These are phyloP conservation scores for Sebastes kiyomatsui DNA, from an alignment of 2,797 vertebrate genomes.

Conservation along the genomic window DNA sequence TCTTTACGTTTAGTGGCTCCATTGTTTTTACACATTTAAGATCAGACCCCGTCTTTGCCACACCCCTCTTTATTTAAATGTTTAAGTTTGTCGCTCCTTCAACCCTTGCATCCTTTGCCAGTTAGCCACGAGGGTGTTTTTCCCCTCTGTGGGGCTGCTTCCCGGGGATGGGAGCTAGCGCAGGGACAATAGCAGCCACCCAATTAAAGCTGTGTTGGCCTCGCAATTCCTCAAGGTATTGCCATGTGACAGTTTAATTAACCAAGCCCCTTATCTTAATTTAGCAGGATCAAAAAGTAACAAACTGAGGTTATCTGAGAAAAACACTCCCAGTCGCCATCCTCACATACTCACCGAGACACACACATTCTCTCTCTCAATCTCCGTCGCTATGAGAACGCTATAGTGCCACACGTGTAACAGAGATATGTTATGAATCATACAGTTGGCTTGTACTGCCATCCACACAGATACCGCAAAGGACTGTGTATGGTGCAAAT, in stretches of 20 bases:
- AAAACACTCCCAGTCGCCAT: slow-evolving; percentile 73
- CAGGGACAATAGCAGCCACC: slow-evolving; percentile 79
- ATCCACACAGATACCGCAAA: neutral
- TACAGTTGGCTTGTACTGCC: neutral
- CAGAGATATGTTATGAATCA: slow-evolving; percentile 31
- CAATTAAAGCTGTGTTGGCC: slow-evolving; percentile 83
- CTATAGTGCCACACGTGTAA: slow-evolving; percentile 8
- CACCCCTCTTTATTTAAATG: slow-evolving; percentile 23
- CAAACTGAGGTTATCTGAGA: slow-evolving; percentile 80
- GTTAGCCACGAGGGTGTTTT: slow-evolving; percentile 37
- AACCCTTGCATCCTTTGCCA: slow-evolving; percentile 25
- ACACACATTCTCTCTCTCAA: slow-evolving; percentile 26
- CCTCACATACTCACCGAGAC: slow-evolving; percentile 40
- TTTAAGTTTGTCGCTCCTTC: slow-evolving; percentile 21
- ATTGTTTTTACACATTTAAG: neutral
- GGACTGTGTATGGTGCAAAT: slow-evolving; percentile 9
- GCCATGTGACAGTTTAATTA: slow-evolving; percentile 88
- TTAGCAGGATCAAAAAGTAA: slow-evolving; percentile 84
- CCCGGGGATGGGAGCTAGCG: slow-evolving; percentile 51
- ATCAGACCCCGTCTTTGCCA: neutral
- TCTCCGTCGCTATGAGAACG: slow-evolving; percentile 14
- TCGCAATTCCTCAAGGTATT: slow-evolving; percentile 83
- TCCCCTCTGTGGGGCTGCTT: slow-evolving; percentile 42
- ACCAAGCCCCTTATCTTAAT: slow-evolving; percentile 85
- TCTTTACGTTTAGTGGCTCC: neutral